Conservation (phyloP, 2,888 invertebrate species). For the Tenthredo livida region DNA sequence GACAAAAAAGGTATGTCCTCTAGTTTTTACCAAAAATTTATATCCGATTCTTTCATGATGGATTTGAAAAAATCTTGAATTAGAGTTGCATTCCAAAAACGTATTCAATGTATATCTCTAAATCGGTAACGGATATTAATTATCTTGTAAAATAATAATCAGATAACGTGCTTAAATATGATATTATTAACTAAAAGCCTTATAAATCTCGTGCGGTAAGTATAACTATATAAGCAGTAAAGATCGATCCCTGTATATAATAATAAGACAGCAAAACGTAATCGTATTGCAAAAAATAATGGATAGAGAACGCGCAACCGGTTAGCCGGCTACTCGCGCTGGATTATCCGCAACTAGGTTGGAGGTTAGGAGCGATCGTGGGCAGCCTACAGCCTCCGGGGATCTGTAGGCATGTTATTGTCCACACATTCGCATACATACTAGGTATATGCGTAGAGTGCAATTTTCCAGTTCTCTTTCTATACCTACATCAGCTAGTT, state of each 20-base stretch:
- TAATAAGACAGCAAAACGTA: not conserved
- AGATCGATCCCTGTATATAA: not conserved
- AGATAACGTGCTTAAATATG: not conserved
- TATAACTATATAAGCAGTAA: not conserved
- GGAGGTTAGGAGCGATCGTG: slow-evolving; percentile 41
- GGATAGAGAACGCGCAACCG: slow-evolving; percentile 17
- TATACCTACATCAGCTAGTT: not conserved
- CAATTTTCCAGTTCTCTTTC: too few relatives aligned
- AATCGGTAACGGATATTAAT: too few relatives aligned
- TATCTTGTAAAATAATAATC: not conserved
- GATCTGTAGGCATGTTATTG: slow-evolving; percentile 7
- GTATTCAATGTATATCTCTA: not conserved
- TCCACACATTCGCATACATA: not conserved
- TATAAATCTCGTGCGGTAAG: slow-evolving; percentile 15
- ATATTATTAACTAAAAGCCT: not conserved
- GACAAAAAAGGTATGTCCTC: not conserved
- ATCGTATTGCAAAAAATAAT: not conserved
- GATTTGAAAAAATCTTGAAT: not conserved
- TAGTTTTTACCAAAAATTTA: not conserved
- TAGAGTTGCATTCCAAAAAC: too few relatives aligned
- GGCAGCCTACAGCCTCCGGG: slow-evolving; percentile 39
- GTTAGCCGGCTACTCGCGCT: slow-evolving; percentile 1
- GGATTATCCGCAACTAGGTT: slow-evolving; percentile 44
- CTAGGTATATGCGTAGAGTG: not conserved
- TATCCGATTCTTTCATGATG: not conserved